These are phyloP conservation scores for Kryptopterus vitreolus DNA, from an alignment of 2,797 vertebrate genomes.

Conservation along the genomic window DNA sequence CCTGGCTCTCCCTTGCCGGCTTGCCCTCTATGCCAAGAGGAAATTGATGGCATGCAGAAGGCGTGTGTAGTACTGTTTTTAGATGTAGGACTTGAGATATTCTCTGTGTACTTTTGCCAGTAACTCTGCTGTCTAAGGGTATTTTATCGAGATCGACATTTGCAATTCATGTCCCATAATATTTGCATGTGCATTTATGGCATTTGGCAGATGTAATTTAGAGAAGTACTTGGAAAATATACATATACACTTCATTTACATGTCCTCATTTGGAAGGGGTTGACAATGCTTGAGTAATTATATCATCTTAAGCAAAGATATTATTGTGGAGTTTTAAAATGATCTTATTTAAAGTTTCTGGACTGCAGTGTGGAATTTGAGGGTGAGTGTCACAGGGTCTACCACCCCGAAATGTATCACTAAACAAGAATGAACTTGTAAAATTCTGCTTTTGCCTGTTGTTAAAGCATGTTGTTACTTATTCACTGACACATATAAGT, in stretches of 20 bases:
- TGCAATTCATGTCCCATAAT: neutral
- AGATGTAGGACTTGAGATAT: neutral
- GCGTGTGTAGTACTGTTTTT: neutral
- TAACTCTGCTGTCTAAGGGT: neutral
- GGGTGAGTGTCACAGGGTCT: neutral
- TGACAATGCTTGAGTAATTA: neutral
- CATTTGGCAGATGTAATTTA: constrained; percentile 3
- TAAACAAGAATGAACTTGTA: neutral
- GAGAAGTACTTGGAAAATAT: constrained; percentile 12
- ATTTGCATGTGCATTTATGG: constrained; percentile 7
- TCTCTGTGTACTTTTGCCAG: neutral
- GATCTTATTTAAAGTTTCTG: too few species aligned
- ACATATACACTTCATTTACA: neutral
- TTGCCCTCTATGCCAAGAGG: constrained; percentile 16
- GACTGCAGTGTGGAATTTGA: neutral
- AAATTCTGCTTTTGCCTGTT: neutral
- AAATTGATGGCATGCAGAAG: constrained; percentile 24
- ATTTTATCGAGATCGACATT: neutral
- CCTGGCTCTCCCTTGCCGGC: constrained; percentile 40
- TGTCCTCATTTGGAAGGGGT: neutral
- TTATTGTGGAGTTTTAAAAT: neutral
- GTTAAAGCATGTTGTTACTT: neutral
- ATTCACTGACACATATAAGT: neutral
- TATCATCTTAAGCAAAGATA: neutral
- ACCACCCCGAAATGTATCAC: neutral